A percentile compares a stretch with the other conserved stretches of the same genome.
Conservation (phyloP, 2,888 invertebrate species). For the Hyposoter dolosus region DNA sequence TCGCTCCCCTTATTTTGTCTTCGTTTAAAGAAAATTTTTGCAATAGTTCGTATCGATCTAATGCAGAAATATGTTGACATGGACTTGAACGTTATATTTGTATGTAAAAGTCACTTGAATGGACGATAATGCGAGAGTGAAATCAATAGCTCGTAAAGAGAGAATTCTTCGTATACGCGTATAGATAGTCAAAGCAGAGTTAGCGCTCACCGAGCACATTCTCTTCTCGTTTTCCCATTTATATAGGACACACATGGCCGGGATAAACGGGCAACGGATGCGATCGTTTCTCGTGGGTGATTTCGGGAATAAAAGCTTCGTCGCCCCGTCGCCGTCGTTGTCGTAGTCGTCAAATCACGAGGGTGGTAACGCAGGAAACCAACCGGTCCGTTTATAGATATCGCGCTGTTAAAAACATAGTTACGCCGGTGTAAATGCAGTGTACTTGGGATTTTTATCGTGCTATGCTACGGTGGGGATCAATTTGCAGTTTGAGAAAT, state of each 20-base stretch:
- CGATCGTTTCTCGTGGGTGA: conserved; percentile 59
- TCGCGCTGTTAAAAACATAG: conserved; percentile 8
- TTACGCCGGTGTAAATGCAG: conserved; percentile 17
- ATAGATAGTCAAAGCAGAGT: conserved; percentile 40
- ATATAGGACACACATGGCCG: conserved; percentile 38
- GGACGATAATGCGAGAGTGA: conserved; percentile 43
- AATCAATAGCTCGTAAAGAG: conserved; percentile 65
- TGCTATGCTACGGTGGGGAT: background rate
- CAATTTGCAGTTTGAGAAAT: background rate
- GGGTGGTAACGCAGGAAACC: conserved; percentile 36
- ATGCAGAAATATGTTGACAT: background rate
- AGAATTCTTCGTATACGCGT: conserved; percentile 47
- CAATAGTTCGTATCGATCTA: background rate
- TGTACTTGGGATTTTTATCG: conserved; percentile 37
- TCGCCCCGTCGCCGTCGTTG: conserved; percentile 1
- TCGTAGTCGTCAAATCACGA: conserved; percentile 48
- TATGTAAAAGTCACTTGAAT: conserved; percentile 16
- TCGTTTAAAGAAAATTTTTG: background rate
- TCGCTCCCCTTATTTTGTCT: background rate
- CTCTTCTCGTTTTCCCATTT: conserved; percentile 26
- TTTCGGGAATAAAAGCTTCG: conserved; percentile 45
- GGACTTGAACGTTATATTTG: background rate
- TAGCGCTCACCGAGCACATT: conserved; percentile 35
- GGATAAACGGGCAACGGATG: conserved; percentile 62
- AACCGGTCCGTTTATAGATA: conserved; percentile 32